Conservation (phyloP, 2,888 invertebrate genomes). For the Drosophila pseudotalamancana region DNA sequence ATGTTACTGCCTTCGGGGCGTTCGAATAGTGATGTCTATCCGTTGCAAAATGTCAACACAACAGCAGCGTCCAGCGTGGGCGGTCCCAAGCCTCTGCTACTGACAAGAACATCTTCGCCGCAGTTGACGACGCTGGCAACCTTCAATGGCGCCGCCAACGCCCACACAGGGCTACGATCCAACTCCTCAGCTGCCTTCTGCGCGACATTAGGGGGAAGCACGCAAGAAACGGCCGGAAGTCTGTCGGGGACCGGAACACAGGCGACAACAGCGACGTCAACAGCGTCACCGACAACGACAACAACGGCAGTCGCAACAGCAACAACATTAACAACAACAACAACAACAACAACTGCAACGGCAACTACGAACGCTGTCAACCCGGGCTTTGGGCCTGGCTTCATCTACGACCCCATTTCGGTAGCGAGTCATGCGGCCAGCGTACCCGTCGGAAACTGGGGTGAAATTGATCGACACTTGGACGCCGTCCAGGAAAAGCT, state of each 20-base stretch:
- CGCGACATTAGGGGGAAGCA: constrained; percentile 21
- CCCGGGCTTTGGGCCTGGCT: constrained; percentile 43
- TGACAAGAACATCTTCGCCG: constrained; percentile 77
- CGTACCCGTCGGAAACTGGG: constrained; percentile 77
- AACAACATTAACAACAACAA: constrained; percentile 23
- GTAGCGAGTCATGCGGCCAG: constrained; percentile 55
- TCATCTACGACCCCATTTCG: constrained; percentile 61
- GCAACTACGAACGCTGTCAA: constrained; percentile 33
- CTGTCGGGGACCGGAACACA: constrained; percentile 71
- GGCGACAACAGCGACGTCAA: constrained; percentile 39
- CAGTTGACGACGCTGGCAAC: constrained; percentile 65
- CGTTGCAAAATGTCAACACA: constrained; percentile 72
- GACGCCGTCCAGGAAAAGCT: constrained; percentile 87
- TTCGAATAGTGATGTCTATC: constrained; percentile 82
- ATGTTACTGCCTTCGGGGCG: constrained; percentile 84
- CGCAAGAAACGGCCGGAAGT: constrained; percentile 68
- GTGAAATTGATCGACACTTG: constrained; percentile 83
- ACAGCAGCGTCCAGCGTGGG: constrained; percentile 36
- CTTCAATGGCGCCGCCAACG: constrained; percentile 55
- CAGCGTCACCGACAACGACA: constrained; percentile 25
- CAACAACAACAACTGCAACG: constrained; percentile 22
- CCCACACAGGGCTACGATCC: constrained; percentile 49
- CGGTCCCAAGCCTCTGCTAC: constrained; percentile 66
- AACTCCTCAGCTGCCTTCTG: constrained; percentile 19
- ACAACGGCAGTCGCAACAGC: constrained; percentile 20